These are phyloP conservation scores for Rhynchonycteris naso DNA, from an alignment of 2,797 vertebrate genomes.

Conservation along the genomic window DNA sequence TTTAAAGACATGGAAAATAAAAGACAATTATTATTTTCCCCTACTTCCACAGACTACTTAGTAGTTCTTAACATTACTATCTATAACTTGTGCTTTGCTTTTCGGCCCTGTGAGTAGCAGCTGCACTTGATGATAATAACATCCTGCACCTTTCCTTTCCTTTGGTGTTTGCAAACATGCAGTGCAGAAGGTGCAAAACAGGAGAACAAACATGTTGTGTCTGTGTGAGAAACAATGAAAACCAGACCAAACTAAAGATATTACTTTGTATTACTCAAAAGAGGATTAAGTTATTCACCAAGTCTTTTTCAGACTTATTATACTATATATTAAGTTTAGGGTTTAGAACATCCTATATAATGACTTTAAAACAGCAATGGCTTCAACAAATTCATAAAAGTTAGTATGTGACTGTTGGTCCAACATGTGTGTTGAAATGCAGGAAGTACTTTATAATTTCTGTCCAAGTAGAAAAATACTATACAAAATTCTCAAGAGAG, in stretches of 20 bases:
- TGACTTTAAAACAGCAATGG: conserved; percentile 67
- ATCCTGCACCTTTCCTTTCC: conserved; percentile 50
- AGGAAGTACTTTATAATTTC: conserved; percentile 78
- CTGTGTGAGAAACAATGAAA: conserved; percentile 66
- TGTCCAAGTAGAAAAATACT: conserved; percentile 83
- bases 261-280: conserved; percentile 45
- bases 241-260: conserved; percentile 46
- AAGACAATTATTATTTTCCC: conserved; percentile 69
- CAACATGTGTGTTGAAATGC: conserved; percentile 76
- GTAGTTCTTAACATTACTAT: conserved; percentile 68
- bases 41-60: conserved; percentile 70
- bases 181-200: conserved; percentile 65
- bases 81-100: conserved; percentile 74
- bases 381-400: conserved; percentile 75
- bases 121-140: conserved; percentile 69
- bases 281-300: conserved; percentile 73
- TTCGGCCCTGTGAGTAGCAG: conserved; percentile 72
- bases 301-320: conserved; percentile 64
- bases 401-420: conserved; percentile 81
- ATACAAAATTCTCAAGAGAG: conserved; percentile 71
- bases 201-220: conserved; percentile 69
- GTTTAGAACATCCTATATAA: conserved; percentile 55
- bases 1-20: conserved; percentile 75
- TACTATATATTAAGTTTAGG: conserved; percentile 58
- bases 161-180: conserved; percentile 71